Percentiles rank a stretch among this genome's conserved stretches.
Conservation (phyloP, 2,113 vertebrate genomes). For the Dryoscopus gambensis region DNA sequence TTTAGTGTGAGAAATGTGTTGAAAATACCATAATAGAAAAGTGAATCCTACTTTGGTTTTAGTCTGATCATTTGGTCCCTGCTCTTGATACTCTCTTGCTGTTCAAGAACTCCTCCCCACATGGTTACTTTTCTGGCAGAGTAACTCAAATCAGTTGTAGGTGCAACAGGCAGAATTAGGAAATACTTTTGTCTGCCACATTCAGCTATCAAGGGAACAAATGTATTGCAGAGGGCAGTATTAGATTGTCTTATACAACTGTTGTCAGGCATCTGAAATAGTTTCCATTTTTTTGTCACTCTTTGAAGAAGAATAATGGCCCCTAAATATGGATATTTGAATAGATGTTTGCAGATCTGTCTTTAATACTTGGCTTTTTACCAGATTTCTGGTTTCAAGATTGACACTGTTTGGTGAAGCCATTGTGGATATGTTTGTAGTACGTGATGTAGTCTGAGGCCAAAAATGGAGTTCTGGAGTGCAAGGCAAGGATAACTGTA, state of each 20-base stretch:
- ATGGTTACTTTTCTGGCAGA: not conserved
- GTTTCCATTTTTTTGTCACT: not conserved
- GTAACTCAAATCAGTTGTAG: not conserved
- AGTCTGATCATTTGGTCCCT: not conserved
- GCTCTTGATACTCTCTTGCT: not conserved
- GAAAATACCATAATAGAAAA: not conserved
- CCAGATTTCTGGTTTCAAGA: not conserved
- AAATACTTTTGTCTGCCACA: not conserved
- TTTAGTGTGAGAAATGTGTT: not conserved
- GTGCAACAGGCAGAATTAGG: not conserved
- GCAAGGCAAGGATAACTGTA: not conserved
- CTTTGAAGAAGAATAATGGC: not conserved
- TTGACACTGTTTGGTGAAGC: not conserved
- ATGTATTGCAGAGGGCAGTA: not conserved
- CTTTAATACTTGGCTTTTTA: not conserved
- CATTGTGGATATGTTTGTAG: not conserved
- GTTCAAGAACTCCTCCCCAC: not conserved
- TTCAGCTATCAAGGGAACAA: not conserved
- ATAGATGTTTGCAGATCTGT: not conserved
- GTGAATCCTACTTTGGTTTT: not conserved
- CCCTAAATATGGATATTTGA: not conserved
- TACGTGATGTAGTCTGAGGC: not conserved
- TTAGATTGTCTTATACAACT: not conserved
- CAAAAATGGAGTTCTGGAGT: not conserved
- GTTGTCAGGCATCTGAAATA: not conserved